phyloP scores from a whole-genome alignment of 2,113 vertebrate species.

The Grallaria varia region DNA sequence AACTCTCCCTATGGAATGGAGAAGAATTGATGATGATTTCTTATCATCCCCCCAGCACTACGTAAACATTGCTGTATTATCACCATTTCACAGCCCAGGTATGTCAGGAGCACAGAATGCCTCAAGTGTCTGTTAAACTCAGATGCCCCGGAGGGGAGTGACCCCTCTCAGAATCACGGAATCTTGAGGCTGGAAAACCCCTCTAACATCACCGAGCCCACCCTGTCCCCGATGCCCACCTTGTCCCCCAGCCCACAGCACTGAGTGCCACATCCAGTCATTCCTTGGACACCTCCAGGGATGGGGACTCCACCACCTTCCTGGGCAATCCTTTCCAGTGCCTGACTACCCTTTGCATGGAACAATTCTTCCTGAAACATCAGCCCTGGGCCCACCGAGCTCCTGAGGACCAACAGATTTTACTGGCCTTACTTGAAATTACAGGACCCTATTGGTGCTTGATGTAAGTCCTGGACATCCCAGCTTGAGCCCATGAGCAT shows the following conservation, averaged over 20 bases:
- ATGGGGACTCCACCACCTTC: background rate
- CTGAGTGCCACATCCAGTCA: background rate
- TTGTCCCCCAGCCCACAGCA: background rate
- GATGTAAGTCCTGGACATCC: background rate
- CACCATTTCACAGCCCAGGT: background rate
- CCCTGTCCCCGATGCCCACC: fast-evolving
- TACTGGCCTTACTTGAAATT: background rate
- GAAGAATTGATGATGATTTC: background rate
- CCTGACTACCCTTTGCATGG: fast-evolving
- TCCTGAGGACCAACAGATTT: background rate
- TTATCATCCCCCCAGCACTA: background rate
- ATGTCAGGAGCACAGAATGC: background rate
- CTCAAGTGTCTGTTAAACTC: background rate
- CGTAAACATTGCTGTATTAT: background rate
- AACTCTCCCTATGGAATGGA: background rate
- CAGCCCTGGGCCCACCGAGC: background rate
- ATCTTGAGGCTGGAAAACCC: fast-evolving
- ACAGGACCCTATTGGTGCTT: background rate
- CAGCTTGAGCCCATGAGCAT: background rate
- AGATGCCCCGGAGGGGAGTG: background rate
- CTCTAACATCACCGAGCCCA: fast-evolving
- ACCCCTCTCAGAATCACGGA: background rate
- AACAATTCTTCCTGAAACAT: background rate
- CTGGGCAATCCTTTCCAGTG: background rate
- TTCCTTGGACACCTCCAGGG: background rate